These are phyloP conservation scores for Tenthredo livida DNA, from an alignment of 2,888 invertebrate genomes.

Conservation along the genomic window DNA sequence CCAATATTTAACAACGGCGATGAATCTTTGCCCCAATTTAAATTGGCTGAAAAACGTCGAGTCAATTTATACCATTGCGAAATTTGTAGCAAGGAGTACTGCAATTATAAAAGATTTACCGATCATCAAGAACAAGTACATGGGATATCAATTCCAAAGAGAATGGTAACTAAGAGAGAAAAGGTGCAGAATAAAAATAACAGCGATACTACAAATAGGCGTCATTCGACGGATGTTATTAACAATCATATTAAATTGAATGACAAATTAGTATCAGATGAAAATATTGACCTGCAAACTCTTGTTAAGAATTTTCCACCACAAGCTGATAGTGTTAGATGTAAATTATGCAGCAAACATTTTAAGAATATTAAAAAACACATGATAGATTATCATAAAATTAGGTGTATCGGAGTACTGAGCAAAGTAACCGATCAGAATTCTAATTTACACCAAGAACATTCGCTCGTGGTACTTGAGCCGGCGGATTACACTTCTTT, in stretches of 20 bases:
- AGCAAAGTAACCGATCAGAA: constrained; percentile 29
- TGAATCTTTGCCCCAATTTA: constrained; percentile 67
- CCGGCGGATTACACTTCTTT: not conserved
- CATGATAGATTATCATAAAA: constrained; percentile 72
- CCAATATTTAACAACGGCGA: constrained; percentile 65
- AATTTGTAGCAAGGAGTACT: constrained; percentile 69
- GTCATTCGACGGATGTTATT: not conserved
- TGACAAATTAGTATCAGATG: constrained; percentile 1
- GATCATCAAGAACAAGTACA: constrained; percentile 68
- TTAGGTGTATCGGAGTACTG: constrained; percentile 63
- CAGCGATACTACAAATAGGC: not conserved
- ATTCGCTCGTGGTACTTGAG: not conserved
- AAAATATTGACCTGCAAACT: constrained; percentile 38
- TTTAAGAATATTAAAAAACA: constrained; percentile 68
- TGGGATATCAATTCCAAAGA: constrained; percentile 62
- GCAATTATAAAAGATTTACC: constrained; percentile 61
- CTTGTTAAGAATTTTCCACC: not conserved
- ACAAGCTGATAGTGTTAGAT: constrained; percentile 56
- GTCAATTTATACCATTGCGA: constrained; percentile 68
- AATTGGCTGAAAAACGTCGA: constrained; percentile 66
- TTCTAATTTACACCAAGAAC: not conserved
- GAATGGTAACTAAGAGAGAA: constrained; percentile 31
- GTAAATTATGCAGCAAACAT: constrained; percentile 67
- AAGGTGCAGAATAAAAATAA: not conserved
- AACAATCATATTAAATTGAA: not conserved